Percentiles rank a stretch among this genome's conserved stretches.
phyloP scores from a whole-genome alignment of 2,797 vertebrate species.

The Enteromius fasciolatus region DNA sequence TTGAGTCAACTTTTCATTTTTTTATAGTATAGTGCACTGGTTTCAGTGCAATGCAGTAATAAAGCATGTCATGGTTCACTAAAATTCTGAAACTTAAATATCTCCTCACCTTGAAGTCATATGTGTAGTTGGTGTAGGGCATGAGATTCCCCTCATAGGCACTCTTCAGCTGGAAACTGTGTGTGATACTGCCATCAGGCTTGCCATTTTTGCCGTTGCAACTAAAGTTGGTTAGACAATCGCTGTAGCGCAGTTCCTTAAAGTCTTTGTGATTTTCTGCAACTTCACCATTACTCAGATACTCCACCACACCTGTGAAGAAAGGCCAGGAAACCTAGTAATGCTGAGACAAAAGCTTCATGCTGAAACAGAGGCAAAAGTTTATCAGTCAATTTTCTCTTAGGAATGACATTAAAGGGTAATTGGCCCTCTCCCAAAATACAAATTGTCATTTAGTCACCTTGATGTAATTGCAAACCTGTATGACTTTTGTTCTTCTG shows the following conservation, averaged over 20 bases:
- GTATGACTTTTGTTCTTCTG: background rate
- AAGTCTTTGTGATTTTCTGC: slow-evolving; percentile 99
- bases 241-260: slow-evolving; percentile 94
- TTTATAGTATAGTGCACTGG: background rate
- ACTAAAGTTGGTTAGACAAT: slow-evolving; percentile 97
- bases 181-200: slow-evolving; percentile 92
- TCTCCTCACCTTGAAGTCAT: slow-evolving; percentile 88
- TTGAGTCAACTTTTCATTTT: no score
- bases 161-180: slow-evolving; percentile 97
- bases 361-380: background rate
- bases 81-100: background rate
- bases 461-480: background rate
- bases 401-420: background rate
- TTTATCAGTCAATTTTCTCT: background rate
- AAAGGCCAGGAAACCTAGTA: background rate
- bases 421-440: background rate
- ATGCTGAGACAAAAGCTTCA: background rate
- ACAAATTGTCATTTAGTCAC: background rate
- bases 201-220: slow-evolving; percentile 91
- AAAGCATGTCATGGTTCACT: background rate
- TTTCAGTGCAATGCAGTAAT: background rate
- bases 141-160: slow-evolving; percentile 95
- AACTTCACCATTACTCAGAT: slow-evolving; percentile 93
- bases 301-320: slow-evolving; percentile 93
- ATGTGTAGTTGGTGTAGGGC: slow-evolving; percentile 99